Evolutionary conservation across 2,797 vertebrate genomes (phyloP).

Genomic region (Chaunax sp.): DNA sequence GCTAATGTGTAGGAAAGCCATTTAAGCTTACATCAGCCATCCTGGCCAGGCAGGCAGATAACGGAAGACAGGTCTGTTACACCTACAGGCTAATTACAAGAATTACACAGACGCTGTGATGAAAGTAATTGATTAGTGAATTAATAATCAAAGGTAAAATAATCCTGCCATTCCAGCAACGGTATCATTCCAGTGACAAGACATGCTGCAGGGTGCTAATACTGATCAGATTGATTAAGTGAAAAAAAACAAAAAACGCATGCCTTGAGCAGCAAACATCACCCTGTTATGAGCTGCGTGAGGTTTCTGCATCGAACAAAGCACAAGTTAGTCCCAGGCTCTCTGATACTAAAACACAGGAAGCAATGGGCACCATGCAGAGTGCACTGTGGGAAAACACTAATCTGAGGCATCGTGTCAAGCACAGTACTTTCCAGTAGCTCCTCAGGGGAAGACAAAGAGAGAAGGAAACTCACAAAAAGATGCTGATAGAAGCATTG

Average conservation of each 20-base stretch:
- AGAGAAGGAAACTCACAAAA: conserved; percentile 15
- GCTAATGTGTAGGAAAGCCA: conserved; percentile 72
- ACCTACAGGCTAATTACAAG: conserved; percentile 79
- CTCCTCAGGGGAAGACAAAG: conserved; percentile 32
- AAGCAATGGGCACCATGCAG: conserved; percentile 25
- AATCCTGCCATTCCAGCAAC: conserved; percentile 45
- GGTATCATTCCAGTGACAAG: conserved; percentile 26
- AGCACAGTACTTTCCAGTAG: conserved; percentile 31
- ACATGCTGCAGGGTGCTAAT: conserved; percentile 23
- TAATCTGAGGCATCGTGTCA: conserved; percentile 36
- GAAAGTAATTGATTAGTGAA: conserved; percentile 80
- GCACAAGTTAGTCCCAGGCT: neutral
- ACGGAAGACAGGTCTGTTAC: conserved; percentile 62
- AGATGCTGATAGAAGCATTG: conserved; percentile 21
- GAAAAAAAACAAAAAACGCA: conserved; percentile 18
- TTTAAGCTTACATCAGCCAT: conserved; percentile 67
- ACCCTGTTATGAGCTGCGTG: neutral
- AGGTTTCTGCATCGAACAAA: conserved; percentile 21
- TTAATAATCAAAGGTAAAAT: conserved; percentile 75
- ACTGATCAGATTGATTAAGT: conserved; percentile 23
- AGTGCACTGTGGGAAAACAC: conserved; percentile 44
- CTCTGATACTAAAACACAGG: conserved; percentile 24
- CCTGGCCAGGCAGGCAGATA: conserved; percentile 58
- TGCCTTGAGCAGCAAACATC: neutral
- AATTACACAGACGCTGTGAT: conserved; percentile 72